Evolutionary conservation across 2,888 invertebrate genomes (phyloP).

Genomic region (Laothoe populi): DNA sequence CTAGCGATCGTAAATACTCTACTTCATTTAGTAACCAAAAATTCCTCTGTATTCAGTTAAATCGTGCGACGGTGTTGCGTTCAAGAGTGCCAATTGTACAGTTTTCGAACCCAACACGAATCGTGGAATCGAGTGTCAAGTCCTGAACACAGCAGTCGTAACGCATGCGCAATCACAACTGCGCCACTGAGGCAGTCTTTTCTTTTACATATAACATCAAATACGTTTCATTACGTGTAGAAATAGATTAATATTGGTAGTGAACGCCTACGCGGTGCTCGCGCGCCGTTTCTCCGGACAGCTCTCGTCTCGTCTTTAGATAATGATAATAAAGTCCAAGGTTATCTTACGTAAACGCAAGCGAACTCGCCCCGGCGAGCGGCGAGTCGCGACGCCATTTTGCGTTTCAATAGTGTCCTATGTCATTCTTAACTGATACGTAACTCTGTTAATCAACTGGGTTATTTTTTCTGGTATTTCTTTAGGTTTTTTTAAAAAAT

Average conservation of each 20-base stretch:
- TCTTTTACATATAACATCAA: neutral
- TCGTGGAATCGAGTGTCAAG: too few species aligned
- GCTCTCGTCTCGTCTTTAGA: constrained; percentile 33
- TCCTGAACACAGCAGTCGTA: too few species aligned
- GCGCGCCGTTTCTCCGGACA: neutral
- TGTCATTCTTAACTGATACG: neutral
- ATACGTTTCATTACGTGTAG: neutral
- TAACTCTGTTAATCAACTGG: neutral
- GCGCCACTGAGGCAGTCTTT: too few species aligned
- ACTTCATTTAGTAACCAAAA: too few species aligned
- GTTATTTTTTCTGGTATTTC: too few species aligned
- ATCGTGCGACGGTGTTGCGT: too few species aligned
- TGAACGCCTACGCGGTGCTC: constrained; percentile 16
- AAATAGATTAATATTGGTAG: constrained; percentile 18
- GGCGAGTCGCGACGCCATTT: constrained; percentile 11
- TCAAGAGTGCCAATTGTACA: too few species aligned
- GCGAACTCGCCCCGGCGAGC: constrained; percentile 25
- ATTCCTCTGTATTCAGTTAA: too few species aligned
- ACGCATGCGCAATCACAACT: too few species aligned
- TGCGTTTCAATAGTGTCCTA: constrained; percentile 7
- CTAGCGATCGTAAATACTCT: too few species aligned
- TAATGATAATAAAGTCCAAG: constrained; percentile 47
- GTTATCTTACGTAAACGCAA: constrained; percentile 38
- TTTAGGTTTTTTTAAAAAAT: too few species aligned
- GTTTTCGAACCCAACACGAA: too few species aligned